Conservation (phyloP, 2,888 invertebrate species). For the Sisyra nigra region DNA sequence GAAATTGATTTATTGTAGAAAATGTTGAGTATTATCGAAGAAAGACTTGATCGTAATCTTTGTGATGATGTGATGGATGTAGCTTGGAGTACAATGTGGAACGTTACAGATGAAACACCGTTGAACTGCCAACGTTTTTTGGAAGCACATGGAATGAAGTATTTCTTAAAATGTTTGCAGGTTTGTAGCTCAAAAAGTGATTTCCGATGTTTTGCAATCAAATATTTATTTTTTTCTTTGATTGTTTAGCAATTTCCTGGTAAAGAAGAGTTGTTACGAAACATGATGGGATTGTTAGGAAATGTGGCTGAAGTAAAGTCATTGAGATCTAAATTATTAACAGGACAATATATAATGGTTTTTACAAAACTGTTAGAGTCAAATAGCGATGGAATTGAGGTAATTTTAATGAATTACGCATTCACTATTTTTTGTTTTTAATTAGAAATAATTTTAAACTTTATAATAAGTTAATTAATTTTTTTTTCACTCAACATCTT, state of each 20-base stretch:
- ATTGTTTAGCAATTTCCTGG: slow-evolving; percentile 59
- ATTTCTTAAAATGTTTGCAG: slow-evolving; percentile 74
- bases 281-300: slow-evolving; percentile 96
- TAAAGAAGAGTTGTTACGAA: slow-evolving; percentile 78
- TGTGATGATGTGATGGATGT: slow-evolving; percentile 96
- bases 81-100: slow-evolving; percentile 99
- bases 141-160: slow-evolving; percentile 73
- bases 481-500: background rate
- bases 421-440: slow-evolving; percentile 5
- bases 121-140: slow-evolving; percentile 86
- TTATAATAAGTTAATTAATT: background rate
- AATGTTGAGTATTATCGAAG: slow-evolving; percentile 77
- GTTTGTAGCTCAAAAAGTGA: slow-evolving; percentile 30
- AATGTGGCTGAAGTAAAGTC: slow-evolving; percentile 90
- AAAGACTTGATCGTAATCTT: slow-evolving; percentile 54
- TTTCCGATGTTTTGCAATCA: slow-evolving; percentile 1
- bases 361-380: slow-evolving; percentile 77
- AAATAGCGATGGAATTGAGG: slow-evolving; percentile 88
- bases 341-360: slow-evolving; percentile 64
- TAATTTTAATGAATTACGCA: slow-evolving; percentile 21
- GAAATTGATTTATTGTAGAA: no score
- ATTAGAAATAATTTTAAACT: background rate
- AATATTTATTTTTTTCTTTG: slow-evolving; percentile 5
- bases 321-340: slow-evolving; percentile 71
- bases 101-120: slow-evolving; percentile 91